These are phyloP conservation scores for Myanophis thanlyinensis DNA, from an alignment of 2,113 vertebrate genomes.

Conservation along the genomic window DNA sequence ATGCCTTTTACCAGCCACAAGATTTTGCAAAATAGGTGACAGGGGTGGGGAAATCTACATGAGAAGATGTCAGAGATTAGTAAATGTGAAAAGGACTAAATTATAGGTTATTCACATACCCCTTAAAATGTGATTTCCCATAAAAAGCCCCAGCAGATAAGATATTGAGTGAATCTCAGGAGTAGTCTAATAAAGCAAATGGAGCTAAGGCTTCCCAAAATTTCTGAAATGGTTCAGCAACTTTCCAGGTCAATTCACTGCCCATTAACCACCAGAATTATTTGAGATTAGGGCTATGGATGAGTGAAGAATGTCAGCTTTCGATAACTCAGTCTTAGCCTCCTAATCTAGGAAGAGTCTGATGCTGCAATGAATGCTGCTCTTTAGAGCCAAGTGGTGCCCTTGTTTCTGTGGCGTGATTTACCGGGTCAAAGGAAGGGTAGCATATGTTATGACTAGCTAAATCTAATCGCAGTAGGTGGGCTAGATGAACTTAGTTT, in stretches of 20 bases:
- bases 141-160: not conserved
- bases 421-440: not conserved
- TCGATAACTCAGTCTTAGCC: not conserved
- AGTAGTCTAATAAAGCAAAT: not conserved
- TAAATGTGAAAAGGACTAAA: not conserved
- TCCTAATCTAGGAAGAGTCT: not conserved
- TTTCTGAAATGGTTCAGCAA: not conserved
- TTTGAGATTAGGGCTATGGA: not conserved
- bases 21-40: slow-evolving; percentile 11
- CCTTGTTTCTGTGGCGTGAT: not conserved
- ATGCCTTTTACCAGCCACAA: not conserved
- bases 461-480: not conserved
- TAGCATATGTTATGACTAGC: not conserved
- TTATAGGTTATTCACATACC: not conserved
- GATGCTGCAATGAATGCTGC: not conserved
- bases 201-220: not conserved
- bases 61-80: not conserved
- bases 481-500: not conserved
- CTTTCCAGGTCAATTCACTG: not conserved
- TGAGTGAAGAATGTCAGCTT: not conserved
- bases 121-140: not conserved
- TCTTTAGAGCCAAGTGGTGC: not conserved
- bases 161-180: not conserved
- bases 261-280: not conserved
- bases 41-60: not conserved